Evolutionary conservation across 2,888 invertebrate species (phyloP).

Genomic region (Drosophila quinaria): DNA sequence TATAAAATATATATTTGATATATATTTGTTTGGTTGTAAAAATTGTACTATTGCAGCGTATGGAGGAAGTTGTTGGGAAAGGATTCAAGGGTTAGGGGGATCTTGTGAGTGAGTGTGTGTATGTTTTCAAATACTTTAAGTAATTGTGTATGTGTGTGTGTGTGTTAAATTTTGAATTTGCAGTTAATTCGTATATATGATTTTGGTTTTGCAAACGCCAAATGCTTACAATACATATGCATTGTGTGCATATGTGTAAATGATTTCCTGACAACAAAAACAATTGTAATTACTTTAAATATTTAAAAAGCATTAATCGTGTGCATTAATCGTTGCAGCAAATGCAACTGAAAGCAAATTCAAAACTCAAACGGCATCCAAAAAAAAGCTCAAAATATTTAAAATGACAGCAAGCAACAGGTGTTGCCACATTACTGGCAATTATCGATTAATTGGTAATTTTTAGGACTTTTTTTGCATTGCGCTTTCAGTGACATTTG

Average conservation of each 20-base stretch:
- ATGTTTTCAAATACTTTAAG: slow-evolving; percentile 82
- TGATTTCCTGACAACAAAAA: slow-evolving; percentile 69
- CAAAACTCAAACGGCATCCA: slow-evolving; percentile 26
- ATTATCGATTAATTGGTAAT: slow-evolving; percentile 7
- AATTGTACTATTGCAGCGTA: slow-evolving; percentile 86
- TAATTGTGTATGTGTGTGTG: slow-evolving; percentile 65
- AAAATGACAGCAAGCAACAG: slow-evolving; percentile 28
- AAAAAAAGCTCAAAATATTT: slow-evolving; percentile 3
- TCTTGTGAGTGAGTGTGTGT: slow-evolving; percentile 38
- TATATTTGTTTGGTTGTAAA: slow-evolving; percentile 82
- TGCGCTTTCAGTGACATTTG: slow-evolving; percentile 70
- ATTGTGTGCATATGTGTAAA: slow-evolving; percentile 43
- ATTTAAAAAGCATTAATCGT: slow-evolving; percentile 78
- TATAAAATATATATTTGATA: slow-evolving; percentile 83
- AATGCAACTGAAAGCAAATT: slow-evolving; percentile 62
- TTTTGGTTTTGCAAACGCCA: slow-evolving; percentile 49
- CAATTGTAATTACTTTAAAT: slow-evolving; percentile 82
- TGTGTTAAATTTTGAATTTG: slow-evolving; percentile 68
- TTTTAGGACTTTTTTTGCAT: slow-evolving; percentile 24
- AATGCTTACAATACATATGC: slow-evolving; percentile 37
- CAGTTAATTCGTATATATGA: slow-evolving; percentile 75
- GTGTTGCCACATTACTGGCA: slow-evolving; percentile 23
- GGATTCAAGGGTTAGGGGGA: slow-evolving; percentile 19
- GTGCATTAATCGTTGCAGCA: slow-evolving; percentile 51
- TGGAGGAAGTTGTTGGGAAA: slow-evolving; percentile 80